phyloP scores from a whole-genome alignment of 2,797 vertebrate species.

The Gymnoscopelus microlampas region DNA sequence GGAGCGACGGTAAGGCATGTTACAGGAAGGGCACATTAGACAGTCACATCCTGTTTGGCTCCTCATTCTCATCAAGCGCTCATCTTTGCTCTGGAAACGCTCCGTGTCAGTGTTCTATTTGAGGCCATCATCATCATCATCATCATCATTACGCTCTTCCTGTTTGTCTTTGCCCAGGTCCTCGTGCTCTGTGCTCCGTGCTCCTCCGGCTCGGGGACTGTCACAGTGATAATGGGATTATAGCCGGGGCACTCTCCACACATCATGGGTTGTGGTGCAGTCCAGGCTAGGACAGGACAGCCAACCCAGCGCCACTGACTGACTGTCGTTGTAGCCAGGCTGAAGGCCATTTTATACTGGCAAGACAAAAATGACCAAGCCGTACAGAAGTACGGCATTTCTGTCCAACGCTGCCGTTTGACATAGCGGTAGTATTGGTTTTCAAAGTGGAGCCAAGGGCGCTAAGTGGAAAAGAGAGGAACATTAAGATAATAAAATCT shows the following conservation, averaged over 20 bases:
- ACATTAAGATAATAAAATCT: no score
- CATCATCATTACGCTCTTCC: constrained; percentile 64
- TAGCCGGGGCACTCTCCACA: constrained; percentile 41
- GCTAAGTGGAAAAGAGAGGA: no score
- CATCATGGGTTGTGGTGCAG: constrained; percentile 68
- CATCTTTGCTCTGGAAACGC: constrained; percentile 45
- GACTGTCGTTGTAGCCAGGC: constrained; percentile 6
- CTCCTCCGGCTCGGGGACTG: constrained; percentile 48
- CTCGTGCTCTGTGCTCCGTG: constrained; percentile 37
- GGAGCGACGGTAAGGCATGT: neutral
- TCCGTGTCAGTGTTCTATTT: constrained; percentile 58
- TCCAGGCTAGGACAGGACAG: constrained; percentile 15
- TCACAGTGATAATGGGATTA: constrained; percentile 69
- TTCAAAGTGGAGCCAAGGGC: no score
- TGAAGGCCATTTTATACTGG: neutral
- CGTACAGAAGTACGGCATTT: no score
- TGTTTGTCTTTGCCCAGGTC: constrained; percentile 60
- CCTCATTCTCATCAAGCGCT: constrained; percentile 44
- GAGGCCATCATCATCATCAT: constrained; percentile 27
- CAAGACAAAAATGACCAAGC: no score
- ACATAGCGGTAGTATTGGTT: no score
- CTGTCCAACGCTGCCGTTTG: no score
- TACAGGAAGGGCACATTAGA: constrained; percentile 57
- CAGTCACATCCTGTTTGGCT: constrained; percentile 57
- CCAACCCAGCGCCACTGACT: constrained; percentile 31